Evolutionary conservation across 2,113 vertebrate genomes (phyloP).

Genomic region (Entelurus aequoreus): DNA sequence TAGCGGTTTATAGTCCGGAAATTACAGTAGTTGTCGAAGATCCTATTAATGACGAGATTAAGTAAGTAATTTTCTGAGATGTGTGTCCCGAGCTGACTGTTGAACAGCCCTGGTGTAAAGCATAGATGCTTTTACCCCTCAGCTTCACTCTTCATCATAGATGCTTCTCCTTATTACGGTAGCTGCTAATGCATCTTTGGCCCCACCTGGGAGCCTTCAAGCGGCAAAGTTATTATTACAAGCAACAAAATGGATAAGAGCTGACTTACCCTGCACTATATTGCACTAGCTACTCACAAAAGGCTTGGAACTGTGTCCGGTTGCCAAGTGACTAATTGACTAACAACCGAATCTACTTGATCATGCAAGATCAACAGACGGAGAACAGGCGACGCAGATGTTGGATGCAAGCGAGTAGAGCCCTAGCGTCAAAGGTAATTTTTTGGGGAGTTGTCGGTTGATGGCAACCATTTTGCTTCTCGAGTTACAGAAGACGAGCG

Average conservation of each 20-base stretch:
- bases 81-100: too few species aligned
- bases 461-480: slow-evolving; percentile 20
- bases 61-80: background rate
- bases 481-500: slow-evolving; percentile 14
- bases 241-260: slow-evolving; percentile 22
- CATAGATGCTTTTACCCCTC: background rate
- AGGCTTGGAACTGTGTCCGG: slow-evolving; percentile 20
- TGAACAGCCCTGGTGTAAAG: too few species aligned
- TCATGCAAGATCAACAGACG: slow-evolving; percentile 21
- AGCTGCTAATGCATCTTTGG: slow-evolving; percentile 12
- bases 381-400: slow-evolving; percentile 1
- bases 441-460: slow-evolving; percentile 19
- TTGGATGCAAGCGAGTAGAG: background rate
- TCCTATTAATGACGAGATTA: background rate
- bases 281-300: slow-evolving; percentile 15
- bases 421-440: background rate
- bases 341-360: slow-evolving; percentile 4
- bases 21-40: too few species aligned
- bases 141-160: background rate
- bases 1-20: too few species aligned
- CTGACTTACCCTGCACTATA: slow-evolving; percentile 14
- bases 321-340: slow-evolving; percentile 56
- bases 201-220: slow-evolving; percentile 16
- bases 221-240: slow-evolving; percentile 25
- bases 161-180: slow-evolving; percentile 20